Percentiles rank a stretch among this genome's conserved stretches.
phyloP scores from a whole-genome alignment of 2,888 invertebrate species.

The Pelosia muscerda region DNA sequence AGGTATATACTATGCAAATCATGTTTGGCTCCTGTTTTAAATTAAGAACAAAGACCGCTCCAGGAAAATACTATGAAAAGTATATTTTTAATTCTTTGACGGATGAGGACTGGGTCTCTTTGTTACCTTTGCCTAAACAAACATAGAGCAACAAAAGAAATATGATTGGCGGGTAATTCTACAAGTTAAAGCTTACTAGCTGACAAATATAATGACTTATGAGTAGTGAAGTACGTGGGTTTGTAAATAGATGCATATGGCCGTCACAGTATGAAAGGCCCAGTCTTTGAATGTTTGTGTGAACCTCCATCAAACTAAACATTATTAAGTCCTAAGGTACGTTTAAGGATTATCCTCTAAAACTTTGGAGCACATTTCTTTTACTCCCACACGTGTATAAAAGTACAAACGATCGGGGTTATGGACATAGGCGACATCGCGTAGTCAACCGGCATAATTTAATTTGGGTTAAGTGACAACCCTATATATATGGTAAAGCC shows the following conservation, averaged over 20 bases:
- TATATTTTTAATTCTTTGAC: no score
- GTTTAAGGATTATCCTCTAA: neutral
- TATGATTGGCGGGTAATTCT: no score
- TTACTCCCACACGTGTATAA: neutral
- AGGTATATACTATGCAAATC: no score
- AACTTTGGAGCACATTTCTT: conserved; percentile 3
- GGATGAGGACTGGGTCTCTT: no score
- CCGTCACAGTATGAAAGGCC: neutral
- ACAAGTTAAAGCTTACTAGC: no score
- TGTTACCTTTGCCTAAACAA: no score
- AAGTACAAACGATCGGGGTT: conserved; percentile 31
- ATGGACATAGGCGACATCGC: conserved; percentile 25
- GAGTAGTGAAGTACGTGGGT: no score
- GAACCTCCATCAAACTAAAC: neutral
- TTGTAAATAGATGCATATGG: neutral
- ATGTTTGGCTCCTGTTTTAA: no score
- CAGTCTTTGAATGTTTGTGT: neutral
- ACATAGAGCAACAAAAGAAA: no score
- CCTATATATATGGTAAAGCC: conserved; percentile 33
- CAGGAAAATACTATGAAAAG: no score
- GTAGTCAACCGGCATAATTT: conserved; percentile 39
- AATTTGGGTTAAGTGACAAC: conserved; percentile 53
- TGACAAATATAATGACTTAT: no score
- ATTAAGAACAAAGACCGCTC: no score
- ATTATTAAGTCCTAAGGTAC: neutral